Evolutionary conservation across 2,888 invertebrate genomes (phyloP).

Genomic region (Altica lythri): DNA sequence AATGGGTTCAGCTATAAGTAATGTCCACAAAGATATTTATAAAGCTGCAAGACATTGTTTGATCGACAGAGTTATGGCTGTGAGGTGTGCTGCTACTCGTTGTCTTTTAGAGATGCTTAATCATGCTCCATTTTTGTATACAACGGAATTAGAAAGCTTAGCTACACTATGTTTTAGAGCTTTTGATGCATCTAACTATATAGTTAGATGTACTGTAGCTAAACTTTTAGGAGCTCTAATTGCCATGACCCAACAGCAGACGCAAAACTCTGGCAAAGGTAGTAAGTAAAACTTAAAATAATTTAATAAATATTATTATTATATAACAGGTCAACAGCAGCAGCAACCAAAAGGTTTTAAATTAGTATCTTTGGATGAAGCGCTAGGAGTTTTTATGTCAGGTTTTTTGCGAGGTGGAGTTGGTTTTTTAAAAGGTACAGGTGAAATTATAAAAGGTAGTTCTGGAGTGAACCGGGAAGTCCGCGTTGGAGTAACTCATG

Average conservation of each 20-base stretch:
- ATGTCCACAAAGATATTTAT: constrained; percentile 86
- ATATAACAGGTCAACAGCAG: constrained; percentile 38
- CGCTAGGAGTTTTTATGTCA: constrained; percentile 86
- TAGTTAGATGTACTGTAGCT: constrained; percentile 89
- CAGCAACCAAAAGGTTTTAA: constrained; percentile 58
- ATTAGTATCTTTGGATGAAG: constrained; percentile 85
- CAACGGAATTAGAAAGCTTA: constrained; percentile 88
- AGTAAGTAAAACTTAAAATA: constrained; percentile 45
- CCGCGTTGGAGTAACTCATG: constrained; percentile 95
- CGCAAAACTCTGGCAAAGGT: constrained; percentile 53
- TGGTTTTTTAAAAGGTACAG: constrained; percentile 89
- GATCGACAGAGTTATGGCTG: constrained; percentile 90
- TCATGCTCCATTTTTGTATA: constrained; percentile 82
- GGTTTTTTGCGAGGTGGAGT: constrained; percentile 94
- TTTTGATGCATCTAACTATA: constrained; percentile 90
- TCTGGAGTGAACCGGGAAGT: constrained; percentile 94
- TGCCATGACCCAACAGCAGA: constrained; percentile 81
- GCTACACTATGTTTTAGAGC: constrained; percentile 91
- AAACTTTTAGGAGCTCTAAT: constrained; percentile 87
- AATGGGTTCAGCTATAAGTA: constrained; percentile 90
- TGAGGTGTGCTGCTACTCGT: constrained; percentile 91
- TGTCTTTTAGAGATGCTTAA: constrained; percentile 88
- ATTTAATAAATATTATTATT: background rate
- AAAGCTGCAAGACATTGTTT: constrained; percentile 87
- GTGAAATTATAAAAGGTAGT: constrained; percentile 94